Percentiles rank a stretch among this genome's conserved stretches.
Conservation (phyloP, 2,113 vertebrate species). For the Paradoxurus hermaphroditus region DNA sequence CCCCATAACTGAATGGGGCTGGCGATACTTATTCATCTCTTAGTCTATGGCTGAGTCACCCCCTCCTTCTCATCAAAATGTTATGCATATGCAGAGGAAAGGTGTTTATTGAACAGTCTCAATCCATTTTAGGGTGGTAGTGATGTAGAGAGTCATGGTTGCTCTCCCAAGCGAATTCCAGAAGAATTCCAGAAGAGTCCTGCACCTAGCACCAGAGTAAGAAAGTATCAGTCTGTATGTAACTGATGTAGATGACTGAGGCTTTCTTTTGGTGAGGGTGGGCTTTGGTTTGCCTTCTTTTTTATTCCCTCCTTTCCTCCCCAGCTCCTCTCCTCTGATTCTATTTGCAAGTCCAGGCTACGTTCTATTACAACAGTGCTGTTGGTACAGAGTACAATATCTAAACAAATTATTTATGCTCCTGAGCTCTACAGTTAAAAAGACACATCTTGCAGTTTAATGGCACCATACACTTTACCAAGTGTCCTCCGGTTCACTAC, state of each 20-base stretch:
- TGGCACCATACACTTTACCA: neutral
- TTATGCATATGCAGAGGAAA: conserved; percentile 43
- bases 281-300: neutral
- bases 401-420: neutral
- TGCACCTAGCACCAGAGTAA: neutral
- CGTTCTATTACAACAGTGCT: neutral
- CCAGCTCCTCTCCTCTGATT: neutral
- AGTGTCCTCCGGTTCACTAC: neutral
- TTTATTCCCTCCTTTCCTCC: neutral
- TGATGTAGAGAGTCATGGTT: neutral
- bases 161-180: neutral
- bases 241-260: neutral
- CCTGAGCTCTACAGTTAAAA: neutral
- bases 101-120: conserved; percentile 58
- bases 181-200: conserved; percentile 20
- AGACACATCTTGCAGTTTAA: neutral
- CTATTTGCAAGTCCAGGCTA: neutral
- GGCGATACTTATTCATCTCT: conserved; percentile 51
- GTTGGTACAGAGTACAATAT: neutral
- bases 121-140: conserved; percentile 15
- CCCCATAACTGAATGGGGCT: conserved; percentile 59
- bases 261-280: neutral
- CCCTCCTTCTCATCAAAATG: conserved; percentile 52
- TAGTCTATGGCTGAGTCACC: conserved; percentile 57
- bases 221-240: neutral